Base-by-base conservation (phyloP, 2,888 invertebrate genomes). In the Cheilosia vernalis region DNA sequence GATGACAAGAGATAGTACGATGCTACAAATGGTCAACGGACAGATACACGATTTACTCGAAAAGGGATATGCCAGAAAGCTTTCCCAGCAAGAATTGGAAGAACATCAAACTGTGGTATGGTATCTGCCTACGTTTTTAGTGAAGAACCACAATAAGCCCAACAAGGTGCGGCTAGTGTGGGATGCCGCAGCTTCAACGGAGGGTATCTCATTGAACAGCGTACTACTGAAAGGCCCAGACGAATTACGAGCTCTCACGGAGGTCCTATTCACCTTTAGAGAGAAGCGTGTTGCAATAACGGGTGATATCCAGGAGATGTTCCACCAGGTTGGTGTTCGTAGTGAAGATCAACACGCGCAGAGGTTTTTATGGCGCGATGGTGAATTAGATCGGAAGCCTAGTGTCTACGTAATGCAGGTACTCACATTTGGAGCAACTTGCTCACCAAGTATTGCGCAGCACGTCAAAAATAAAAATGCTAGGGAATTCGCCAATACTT, bases 361-460 rank as follows among this genome's bases (percentile, higher is more conserved):
- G 15, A 60, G 42, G 24, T 60, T 60, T 42, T n/a, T 42, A 3
- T 60, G 60, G 63, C 30, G 49, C 15, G 21, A 6, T 15, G 63
- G 63, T 7, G 37, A 64, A 2, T 47, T 13, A 1, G 15, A 49
- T 17, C 44, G 44, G 17, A 13, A 27, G 4, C 47, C 47, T n/a
- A 17, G 27, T 44, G 61, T 44, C 3, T 49, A 44, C 13, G 19
- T 40, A 4, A 53, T 66, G 66, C 27, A 24, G 15, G 40, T 67
- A 1, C 21, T 67, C 9, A 42, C 67, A 37, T 64, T 64, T 21
- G 64, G 64, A 19, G 37, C 51, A 4, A 51, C 60, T 5, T 64
- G 64, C 27, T 51, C 64, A 5, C 64, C 64, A 7, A 64, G 49
- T 21, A 64, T 64, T 67, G 55, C 69, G 13, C 15, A 69, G 27